These are phyloP conservation scores for Colinus virginianus DNA, from an alignment of 2,113 vertebrate genomes.

Conservation along the genomic window DNA sequence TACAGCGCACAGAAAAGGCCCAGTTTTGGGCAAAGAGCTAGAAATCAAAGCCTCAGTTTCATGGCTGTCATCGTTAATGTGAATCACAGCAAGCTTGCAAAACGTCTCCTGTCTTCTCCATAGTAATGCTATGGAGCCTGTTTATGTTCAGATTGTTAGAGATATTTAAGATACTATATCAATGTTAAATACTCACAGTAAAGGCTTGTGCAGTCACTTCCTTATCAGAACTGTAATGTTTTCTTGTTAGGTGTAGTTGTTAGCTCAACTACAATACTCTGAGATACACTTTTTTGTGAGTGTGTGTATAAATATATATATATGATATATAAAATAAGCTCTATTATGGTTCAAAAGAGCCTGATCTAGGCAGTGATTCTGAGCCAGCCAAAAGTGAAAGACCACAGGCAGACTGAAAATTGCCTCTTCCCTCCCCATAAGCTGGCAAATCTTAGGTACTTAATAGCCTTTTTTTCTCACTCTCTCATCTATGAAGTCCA, in stretches of 20 bases:
- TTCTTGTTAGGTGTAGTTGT: not conserved
- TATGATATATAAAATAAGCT: not conserved
- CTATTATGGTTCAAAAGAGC: not conserved
- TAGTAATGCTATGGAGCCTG: not conserved
- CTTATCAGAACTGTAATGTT: not conserved
- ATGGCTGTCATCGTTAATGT: not conserved
- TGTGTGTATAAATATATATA: not conserved
- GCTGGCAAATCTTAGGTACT: not conserved
- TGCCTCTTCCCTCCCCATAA: not conserved
- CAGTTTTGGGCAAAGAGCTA: not conserved
- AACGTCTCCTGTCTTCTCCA: not conserved
- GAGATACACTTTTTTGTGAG: accelerated
- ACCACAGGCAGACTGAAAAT: not conserved
- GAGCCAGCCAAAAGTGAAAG: not conserved
- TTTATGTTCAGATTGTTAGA: not conserved
- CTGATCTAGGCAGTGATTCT: not conserved
- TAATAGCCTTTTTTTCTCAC: not conserved
- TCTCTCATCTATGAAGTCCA: constrained; percentile 4
- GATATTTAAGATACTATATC: not conserved
- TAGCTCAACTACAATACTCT: not conserved
- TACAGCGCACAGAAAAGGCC: not conserved
- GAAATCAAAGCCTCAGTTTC: not conserved
- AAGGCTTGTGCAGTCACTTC: not conserved
- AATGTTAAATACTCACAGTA: not conserved
- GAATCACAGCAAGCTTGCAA: not conserved